Evolutionary conservation across 2,113 vertebrate species (phyloP), one percentile per base, ranked within the genome.

Genomic region (Aldabrachelys gigantea): DNA sequence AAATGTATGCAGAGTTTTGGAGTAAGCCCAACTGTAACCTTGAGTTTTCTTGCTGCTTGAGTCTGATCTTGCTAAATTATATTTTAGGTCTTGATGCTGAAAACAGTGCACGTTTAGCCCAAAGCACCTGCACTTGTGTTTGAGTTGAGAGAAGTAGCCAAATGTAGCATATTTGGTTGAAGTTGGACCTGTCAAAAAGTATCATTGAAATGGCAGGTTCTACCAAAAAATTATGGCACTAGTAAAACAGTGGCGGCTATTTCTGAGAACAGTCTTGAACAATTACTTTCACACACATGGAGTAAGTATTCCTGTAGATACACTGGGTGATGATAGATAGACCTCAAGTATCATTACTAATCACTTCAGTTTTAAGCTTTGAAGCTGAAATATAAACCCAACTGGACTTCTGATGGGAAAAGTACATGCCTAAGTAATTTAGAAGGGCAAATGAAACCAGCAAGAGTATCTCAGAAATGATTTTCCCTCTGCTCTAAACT

Each of bases 341-440:
- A 91, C 82, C 92, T 76, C 92, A 95, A 86, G 91, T 93, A 95
- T 94, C 94, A 62, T 95, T 94, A 82, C 86, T 97, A 96, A 96
- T 96, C 89, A 62, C 80, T 89, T 95, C 94, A 93, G 92, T 91
- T 96, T 95, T 90, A 88, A 92, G 85, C 89, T 93, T 76, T 96
- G 96, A 92, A 96, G 52, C 59, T 0, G 50, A 90, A 89, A 49
- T 81, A 41, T 80, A 83, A 91, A 85, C 47, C 80, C 82, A 95
- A 85, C 88, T 97, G 94, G 92, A 96, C 76, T 96, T 96, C 84
- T 94, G 92, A 91, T 95, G 94, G 96, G 95, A 95, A 96, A 97
- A 97, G 94, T 95, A 88, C 96, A 93, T 97, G 96, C 94, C 96
- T 85, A 2, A 47, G 93, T 91, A 92, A 96, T 96, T 95, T 89